phyloP scores from a whole-genome alignment of 2,888 invertebrate species.

The Merodon equestris region DNA sequence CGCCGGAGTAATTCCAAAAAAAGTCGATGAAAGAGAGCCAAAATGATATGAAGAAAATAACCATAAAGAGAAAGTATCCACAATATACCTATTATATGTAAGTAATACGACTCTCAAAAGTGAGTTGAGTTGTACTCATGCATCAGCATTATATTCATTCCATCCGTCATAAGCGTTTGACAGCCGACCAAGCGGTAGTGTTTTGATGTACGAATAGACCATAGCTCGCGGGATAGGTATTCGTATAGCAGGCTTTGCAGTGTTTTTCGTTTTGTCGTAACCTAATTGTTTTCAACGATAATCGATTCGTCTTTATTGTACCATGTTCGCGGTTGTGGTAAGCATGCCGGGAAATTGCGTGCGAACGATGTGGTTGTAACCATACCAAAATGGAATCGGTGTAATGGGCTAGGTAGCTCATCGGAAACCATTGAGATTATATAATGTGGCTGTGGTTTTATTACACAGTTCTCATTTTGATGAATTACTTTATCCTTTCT shows the following conservation, averaged over 20 bases:
- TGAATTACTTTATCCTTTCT: too few relatives aligned
- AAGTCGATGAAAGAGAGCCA: too few relatives aligned
- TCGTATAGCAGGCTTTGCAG: background rate
- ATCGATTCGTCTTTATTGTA: conserved; percentile 22
- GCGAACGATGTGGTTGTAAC: conserved; percentile 8
- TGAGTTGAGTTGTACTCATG: conserved; percentile 3
- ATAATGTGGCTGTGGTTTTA: too few relatives aligned
- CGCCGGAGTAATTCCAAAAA: background rate
- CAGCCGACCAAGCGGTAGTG: background rate
- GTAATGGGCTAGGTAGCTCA: background rate
- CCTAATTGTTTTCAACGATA: conserved; percentile 41
- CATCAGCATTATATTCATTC: conserved; percentile 1
- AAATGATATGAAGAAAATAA: too few relatives aligned
- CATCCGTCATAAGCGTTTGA: conserved; percentile 39
- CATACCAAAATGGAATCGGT: conserved; percentile 20
- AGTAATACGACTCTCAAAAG: background rate
- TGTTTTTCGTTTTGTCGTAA: conserved; percentile 17
- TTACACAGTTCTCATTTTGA: too few relatives aligned
- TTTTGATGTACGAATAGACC: conserved; percentile 7
- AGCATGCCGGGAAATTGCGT: conserved; percentile 16
- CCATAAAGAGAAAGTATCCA: conserved; percentile 36
- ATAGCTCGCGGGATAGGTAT: background rate
- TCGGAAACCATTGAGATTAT: too few relatives aligned
- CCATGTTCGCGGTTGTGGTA: conserved; percentile 9
- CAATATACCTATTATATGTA: background rate